These are phyloP conservation scores for Nasonia giraulti DNA, from an alignment of 1,140 invertebrate species.

Conservation along the genomic window DNA sequence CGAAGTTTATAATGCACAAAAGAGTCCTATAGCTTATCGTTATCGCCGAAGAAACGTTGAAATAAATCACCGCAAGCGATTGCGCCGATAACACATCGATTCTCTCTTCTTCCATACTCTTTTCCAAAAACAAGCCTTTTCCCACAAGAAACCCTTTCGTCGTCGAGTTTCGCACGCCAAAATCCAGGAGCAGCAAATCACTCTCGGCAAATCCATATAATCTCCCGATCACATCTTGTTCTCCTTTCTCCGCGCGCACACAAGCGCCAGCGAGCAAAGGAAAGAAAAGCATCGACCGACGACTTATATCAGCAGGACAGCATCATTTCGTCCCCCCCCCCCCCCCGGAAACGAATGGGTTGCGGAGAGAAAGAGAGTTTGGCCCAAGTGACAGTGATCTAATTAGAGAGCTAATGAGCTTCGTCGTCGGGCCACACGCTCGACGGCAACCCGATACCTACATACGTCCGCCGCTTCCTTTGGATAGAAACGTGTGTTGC, in stretches of 20 bases:
- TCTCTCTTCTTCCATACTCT: not conserved
- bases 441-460: slow-evolving; percentile 30
- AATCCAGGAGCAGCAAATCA: slow-evolving; percentile 11
- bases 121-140: not conserved
- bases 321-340: no score
- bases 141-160: not conserved
- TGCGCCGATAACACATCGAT: not conserved
- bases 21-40: no score
- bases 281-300: not conserved
- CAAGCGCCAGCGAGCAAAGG: not conserved
- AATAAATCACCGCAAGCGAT: not conserved
- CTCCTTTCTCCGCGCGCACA: slow-evolving; percentile 1
- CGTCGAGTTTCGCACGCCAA: not conserved
- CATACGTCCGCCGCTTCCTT: not conserved
- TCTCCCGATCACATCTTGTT: slow-evolving; percentile 14
- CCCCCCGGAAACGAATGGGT: slow-evolving; percentile 18
- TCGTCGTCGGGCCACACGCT: not conserved
- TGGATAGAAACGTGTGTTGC: not conserved
- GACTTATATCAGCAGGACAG: no score
- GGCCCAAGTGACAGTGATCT: slow-evolving; percentile 46
- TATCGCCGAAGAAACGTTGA: no score
- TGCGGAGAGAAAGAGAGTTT: not conserved
- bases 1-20: not conserved
- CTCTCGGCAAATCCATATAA: not conserved
- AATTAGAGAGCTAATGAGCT: slow-evolving; percentile 48